These are phyloP conservation scores for Drosophila ironensis DNA, from an alignment of 1,140 invertebrate species.

Conservation along the genomic window DNA sequence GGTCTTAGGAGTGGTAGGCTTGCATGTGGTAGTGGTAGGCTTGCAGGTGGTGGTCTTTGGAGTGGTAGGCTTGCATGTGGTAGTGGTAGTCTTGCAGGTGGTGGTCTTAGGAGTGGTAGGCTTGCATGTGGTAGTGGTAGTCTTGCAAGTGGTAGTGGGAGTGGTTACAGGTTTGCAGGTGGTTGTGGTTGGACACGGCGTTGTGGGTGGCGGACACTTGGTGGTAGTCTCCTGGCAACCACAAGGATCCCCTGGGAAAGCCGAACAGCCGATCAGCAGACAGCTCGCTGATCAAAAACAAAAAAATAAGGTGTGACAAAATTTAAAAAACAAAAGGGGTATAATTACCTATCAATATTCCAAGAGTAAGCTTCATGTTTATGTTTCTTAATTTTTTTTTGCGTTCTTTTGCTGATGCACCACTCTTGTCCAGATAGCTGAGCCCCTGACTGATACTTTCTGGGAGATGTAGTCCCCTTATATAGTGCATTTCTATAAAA, in stretches of 20 bases:
- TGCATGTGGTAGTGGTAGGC: not conserved
- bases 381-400: not conserved
- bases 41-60: not conserved
- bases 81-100: no score
- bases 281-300: not conserved
- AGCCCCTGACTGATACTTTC: conserved; percentile 22
- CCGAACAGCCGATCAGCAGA: conserved; percentile 4
- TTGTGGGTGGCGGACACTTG: not conserved
- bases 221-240: not conserved
- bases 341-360: conserved; percentile 15
- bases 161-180: not conserved
- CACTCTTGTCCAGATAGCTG: not conserved
- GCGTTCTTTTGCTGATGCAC: no score
- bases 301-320: not conserved
- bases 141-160: no score
- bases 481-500: not conserved
- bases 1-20: not conserved
- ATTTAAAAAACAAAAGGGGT: not conserved
- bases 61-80: not conserved
- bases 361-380: conserved; percentile 15
- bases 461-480: conserved; percentile 3
- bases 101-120: no score
- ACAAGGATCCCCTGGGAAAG: not conserved
- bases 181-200: not conserved
- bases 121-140: no score